phyloP scores from a whole-genome alignment of 2,797 vertebrate species.

The Melopsittacus undulatus region DNA sequence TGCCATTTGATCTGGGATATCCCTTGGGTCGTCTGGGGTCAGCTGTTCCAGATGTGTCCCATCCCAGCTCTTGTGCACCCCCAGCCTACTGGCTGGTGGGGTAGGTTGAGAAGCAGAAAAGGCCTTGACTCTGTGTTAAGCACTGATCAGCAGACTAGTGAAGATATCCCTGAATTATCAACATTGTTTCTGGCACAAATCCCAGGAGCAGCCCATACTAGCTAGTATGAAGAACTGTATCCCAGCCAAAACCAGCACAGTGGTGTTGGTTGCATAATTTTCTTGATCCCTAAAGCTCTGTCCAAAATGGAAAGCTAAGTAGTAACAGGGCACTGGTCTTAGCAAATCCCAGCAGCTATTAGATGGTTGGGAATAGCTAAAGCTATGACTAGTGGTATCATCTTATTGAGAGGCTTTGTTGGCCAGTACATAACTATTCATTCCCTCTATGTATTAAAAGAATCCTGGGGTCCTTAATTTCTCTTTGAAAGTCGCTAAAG shows the following conservation, averaged over 20 bases:
- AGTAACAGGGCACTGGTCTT: not conserved
- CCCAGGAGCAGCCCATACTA: not conserved
- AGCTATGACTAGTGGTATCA: not conserved
- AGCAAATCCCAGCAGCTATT: not conserved
- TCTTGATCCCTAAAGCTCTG: not conserved
- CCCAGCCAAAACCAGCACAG: not conserved
- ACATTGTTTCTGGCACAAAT: not conserved
- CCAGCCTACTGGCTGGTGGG: not conserved
- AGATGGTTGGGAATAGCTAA: not conserved
- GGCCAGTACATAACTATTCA: not conserved
- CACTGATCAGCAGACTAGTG: not conserved
- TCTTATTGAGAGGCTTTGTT: not conserved
- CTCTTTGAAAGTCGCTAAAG: not conserved
- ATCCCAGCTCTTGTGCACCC: not conserved
- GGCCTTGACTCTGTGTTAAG: not conserved
- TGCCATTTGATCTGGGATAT: not conserved
- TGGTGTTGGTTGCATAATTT: not conserved
- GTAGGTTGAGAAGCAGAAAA: not conserved
- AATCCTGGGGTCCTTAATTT: not conserved
- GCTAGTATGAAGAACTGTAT: not conserved
- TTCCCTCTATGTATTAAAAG: not conserved
- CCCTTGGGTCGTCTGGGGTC: not conserved
- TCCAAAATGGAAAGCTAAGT: not conserved
- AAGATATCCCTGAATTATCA: not conserved
- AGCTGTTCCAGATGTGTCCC: not conserved